Evolutionary conservation across 2,797 vertebrate genomes (phyloP).

Genomic region (Notolabrus celidotus): DNA sequence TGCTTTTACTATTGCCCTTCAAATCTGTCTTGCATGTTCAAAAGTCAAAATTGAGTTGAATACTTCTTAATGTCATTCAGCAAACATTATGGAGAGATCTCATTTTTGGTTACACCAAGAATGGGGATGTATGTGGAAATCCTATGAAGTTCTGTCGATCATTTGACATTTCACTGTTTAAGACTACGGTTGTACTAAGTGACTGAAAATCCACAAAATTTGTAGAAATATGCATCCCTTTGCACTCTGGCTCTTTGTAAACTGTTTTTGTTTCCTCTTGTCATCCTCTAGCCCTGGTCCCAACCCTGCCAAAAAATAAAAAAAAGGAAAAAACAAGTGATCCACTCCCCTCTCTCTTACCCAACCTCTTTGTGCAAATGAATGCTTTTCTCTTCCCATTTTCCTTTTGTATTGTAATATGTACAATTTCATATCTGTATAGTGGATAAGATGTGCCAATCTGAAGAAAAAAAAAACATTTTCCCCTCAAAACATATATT

Average conservation of each 20-base stretch:
- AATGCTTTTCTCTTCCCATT: slow-evolving; percentile 84
- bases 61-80: slow-evolving; percentile 69
- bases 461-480: slow-evolving; percentile 71
- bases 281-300: slow-evolving; percentile 77
- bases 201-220: slow-evolving; percentile 80
- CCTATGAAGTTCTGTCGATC: slow-evolving; percentile 62
- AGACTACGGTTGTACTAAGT: slow-evolving; percentile 77
- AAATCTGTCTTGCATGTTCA: slow-evolving; percentile 81
- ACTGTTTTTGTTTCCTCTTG: slow-evolving; percentile 79
- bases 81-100: slow-evolving; percentile 61
- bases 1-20: slow-evolving; percentile 71
- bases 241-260: slow-evolving; percentile 85
- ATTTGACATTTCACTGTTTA: slow-evolving; percentile 80
- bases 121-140: slow-evolving; percentile 61
- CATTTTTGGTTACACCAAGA: slow-evolving; percentile 61
- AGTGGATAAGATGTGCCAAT: slow-evolving; percentile 89
- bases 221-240: slow-evolving; percentile 85
- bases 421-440: slow-evolving; percentile 90
- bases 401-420: slow-evolving; percentile 89
- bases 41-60: slow-evolving; percentile 69
- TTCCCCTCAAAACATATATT: slow-evolving; percentile 87
- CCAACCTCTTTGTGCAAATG: slow-evolving; percentile 82
- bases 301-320: slow-evolving; percentile 72
- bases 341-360: slow-evolving; percentile 64
- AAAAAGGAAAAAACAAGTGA: slow-evolving; percentile 55